phyloP scores from a whole-genome alignment of 2,113 vertebrate genomes.

The Plestiodon gilberti region DNA sequence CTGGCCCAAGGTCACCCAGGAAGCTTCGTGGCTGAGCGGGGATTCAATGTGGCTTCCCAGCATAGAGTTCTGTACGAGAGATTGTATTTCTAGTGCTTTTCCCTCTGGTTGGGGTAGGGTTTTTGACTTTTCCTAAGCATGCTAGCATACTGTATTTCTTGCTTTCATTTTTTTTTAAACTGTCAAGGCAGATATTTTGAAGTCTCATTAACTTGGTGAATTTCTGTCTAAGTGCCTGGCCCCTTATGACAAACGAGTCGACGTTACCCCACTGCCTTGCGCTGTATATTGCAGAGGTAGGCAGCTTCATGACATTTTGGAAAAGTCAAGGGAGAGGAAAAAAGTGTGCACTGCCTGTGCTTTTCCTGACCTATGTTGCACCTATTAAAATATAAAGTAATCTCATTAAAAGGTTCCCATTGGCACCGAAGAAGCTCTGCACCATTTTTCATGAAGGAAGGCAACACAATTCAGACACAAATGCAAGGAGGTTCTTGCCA shows the following conservation, averaged over 20 bases:
- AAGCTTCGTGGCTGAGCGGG: too few relatives aligned
- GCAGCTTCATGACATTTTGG: conserved; percentile 51
- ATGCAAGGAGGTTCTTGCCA: conserved; percentile 35
- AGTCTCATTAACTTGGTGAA: not conserved
- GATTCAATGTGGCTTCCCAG: too few relatives aligned
- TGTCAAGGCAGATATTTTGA: not conserved
- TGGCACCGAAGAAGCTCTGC: conserved; percentile 48
- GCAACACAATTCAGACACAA: conserved; percentile 39
- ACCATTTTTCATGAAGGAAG: conserved; percentile 47
- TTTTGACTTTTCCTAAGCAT: not conserved
- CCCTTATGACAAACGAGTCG: conserved; percentile 22
- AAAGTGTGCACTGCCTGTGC: conserved; percentile 32
- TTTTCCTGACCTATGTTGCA: conserved; percentile 54
- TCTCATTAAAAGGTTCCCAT: conserved; percentile 63
- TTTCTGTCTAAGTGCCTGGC: not conserved
- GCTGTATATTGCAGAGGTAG: conserved; percentile 14
- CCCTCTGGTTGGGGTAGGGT: not conserved
- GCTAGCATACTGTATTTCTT: not conserved
- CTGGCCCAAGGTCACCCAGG: too few relatives aligned
- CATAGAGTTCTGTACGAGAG: not conserved
- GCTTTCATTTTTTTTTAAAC: not conserved
- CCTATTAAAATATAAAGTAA: conserved; percentile 54
- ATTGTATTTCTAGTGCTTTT: not conserved
- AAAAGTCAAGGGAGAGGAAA: conserved; percentile 37
- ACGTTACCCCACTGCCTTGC: not conserved